Conservation (phyloP, 37 sponge, comb jelly and placozoan genomes). For the Theonella swinhoei region DNA sequence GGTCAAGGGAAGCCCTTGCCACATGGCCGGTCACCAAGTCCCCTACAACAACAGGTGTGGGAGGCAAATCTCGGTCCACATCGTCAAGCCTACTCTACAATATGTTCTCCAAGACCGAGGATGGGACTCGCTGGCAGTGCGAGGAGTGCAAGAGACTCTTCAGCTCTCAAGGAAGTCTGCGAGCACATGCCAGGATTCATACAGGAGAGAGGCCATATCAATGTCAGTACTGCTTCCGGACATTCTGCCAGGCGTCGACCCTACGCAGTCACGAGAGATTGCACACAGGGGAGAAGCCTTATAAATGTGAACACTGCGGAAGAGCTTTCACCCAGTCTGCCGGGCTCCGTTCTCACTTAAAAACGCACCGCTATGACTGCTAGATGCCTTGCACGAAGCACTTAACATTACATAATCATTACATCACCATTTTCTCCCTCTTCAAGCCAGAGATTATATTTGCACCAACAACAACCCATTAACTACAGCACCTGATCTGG, state of each 20-base stretch:
- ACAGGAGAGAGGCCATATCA: constrained; percentile 80
- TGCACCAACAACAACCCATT: background rate
- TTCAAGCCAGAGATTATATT: background rate
- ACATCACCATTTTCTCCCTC: background rate
- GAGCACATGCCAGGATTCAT: constrained; percentile 78
- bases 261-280: constrained; percentile 67
- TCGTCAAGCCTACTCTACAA: constrained; percentile 37
- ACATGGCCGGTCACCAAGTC: background rate
- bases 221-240: constrained; percentile 67
- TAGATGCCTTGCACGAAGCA: background rate
- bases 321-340: constrained; percentile 80
- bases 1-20: background rate
- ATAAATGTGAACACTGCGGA: constrained; percentile 73
- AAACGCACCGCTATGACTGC: constrained; percentile 60
- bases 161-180: constrained; percentile 67
- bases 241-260: constrained; percentile 67
- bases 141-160: constrained; percentile 63
- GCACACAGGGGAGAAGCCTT: constrained; percentile 85
- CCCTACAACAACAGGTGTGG: background rate
- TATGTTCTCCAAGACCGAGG: constrained; percentile 60
- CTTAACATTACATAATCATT: background rate
- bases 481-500: too few species aligned
- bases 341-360: constrained; percentile 72
- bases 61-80: background rate
- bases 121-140: constrained; percentile 69